These are phyloP conservation scores for Chrysotoxum bicinctum DNA, from an alignment of 2,888 invertebrate genomes.

Conservation along the genomic window DNA sequence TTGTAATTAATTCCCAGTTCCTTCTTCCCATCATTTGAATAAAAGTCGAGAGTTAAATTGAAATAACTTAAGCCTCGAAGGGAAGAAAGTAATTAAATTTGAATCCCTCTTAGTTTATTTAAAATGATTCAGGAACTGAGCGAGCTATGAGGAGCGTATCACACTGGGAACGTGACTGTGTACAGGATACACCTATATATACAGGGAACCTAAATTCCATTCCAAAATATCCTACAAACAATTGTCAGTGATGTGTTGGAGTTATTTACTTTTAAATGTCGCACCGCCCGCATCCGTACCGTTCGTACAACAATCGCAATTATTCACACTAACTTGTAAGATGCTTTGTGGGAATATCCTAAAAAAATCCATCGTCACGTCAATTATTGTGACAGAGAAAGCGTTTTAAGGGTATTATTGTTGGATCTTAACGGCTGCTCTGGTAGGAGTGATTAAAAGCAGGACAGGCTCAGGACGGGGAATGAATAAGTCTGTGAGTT, in stretches of 20 bases:
- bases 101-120: conserved; percentile 29
- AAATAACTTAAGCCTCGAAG: conserved; percentile 48
- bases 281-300: background rate
- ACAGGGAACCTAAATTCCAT: background rate
- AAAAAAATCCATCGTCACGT: conserved; percentile 33
- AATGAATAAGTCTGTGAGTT: conserved; percentile 10
- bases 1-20: conserved; percentile 59
- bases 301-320: conserved; percentile 6
- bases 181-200: background rate
- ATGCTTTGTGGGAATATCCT: conserved; percentile 5
- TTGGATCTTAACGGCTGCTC: conserved; percentile 13
- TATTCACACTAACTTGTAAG: conserved; percentile 37
- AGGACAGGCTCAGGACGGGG: background rate
- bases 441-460: background rate
- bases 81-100: conserved; percentile 60
- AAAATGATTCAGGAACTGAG: background rate
- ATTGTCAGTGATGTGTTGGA: background rate
- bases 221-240: conserved; percentile 10
- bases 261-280: conserved; percentile 54
- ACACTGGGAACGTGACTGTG: background rate
- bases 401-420: conserved; percentile 26
- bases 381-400: conserved; percentile 20
- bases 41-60: conserved; percentile 54
- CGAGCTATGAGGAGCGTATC: background rate
- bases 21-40: conserved; percentile 11